These are phyloP conservation scores for Thinocorus orbignyianus DNA, from an alignment of 2,113 vertebrate species.

Conservation along the genomic window DNA sequence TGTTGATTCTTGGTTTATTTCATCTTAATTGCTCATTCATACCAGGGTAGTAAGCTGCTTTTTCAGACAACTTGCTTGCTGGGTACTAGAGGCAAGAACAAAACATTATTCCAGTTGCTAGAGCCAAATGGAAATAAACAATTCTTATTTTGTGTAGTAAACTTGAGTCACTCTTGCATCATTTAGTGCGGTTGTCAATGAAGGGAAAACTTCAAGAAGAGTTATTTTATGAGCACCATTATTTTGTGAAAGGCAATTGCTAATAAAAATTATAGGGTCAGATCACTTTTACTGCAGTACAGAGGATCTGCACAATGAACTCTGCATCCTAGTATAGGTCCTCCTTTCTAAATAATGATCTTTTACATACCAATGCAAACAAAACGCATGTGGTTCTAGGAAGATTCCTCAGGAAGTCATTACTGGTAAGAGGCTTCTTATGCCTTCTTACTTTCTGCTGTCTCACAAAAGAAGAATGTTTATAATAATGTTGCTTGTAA, in stretches of 20 bases:
- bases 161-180: not conserved
- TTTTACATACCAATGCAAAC: not conserved
- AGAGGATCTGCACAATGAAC: not conserved
- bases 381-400: not conserved
- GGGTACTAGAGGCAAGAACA: not conserved
- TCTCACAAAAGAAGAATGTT: not conserved
- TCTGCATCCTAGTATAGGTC: not conserved
- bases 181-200: not conserved
- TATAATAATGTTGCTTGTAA: not conserved
- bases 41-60: not conserved
- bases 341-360: not conserved
- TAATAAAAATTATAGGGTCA: not conserved
- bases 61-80: not conserved
- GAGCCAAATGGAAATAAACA: not conserved
- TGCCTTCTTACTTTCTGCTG: not conserved
- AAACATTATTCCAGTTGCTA: not conserved
- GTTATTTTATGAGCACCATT: not conserved
- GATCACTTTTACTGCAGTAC: not conserved
- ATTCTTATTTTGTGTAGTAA: not conserved
- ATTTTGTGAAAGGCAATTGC: not conserved
- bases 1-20: not conserved
- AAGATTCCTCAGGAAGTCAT: not conserved
- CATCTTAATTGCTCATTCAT: not conserved
- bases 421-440: not conserved
- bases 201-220: not conserved